These are phyloP conservation scores for Acanthochromis polyacanthus DNA, from an alignment of 2,113 vertebrate genomes.

Conservation along the genomic window DNA sequence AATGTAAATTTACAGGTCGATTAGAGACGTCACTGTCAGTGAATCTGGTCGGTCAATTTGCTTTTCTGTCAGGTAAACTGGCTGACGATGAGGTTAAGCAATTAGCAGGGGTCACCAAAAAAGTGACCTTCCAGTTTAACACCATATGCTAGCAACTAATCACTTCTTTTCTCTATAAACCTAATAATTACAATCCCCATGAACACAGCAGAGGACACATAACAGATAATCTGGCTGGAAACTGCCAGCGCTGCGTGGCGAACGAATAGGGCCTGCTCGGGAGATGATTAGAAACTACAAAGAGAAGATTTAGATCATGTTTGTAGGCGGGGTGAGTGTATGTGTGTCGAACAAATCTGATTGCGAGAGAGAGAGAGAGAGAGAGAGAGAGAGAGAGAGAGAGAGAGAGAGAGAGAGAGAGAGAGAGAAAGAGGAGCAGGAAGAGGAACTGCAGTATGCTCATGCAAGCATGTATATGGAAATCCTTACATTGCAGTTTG, in stretches of 20 bases:
- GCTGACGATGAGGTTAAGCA: conserved; percentile 37
- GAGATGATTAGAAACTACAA: conserved; percentile 69
- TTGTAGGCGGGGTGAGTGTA: conserved; percentile 32
- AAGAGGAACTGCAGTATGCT: background rate
- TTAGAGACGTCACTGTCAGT: background rate
- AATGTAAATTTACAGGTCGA: conserved; percentile 36
- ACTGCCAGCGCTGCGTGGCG: conserved; percentile 35
- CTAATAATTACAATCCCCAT: conserved; percentile 62
- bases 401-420: background rate
- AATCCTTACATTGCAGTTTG: conserved; percentile 51
- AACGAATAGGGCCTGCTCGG: conserved; percentile 31
- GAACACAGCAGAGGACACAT: conserved; percentile 43
- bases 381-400: background rate
- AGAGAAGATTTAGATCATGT: conserved; percentile 72
- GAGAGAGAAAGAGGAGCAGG: background rate
- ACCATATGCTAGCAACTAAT: conserved; percentile 22
- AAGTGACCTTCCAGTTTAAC: conserved; percentile 44
- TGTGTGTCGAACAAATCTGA: conserved; percentile 37
- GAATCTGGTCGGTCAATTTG: background rate
- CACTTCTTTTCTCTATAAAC: conserved; percentile 32
- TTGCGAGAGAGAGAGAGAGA: conserved; percentile 1
- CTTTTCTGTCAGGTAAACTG: conserved; percentile 14
- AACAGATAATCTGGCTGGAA: conserved; percentile 56
- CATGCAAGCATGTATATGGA: conserved; percentile 31
- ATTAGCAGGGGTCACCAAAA: conserved; percentile 43